Evolutionary conservation across 2,113 vertebrate species (phyloP), one percentile per base, ranked within the genome.

Genomic region (Uropsilus gracilis): DNA sequence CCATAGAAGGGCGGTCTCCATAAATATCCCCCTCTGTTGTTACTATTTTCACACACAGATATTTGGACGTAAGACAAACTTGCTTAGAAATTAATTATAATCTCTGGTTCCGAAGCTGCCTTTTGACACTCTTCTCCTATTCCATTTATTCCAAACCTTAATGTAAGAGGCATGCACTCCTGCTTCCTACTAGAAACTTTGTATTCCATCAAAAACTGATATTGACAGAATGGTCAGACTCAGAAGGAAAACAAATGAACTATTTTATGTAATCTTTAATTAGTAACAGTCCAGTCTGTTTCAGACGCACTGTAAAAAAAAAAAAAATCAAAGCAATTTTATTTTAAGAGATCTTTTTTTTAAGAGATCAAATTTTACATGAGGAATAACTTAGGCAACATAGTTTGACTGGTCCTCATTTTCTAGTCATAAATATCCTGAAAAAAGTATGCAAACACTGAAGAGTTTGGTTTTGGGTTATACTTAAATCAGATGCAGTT

Each of bases 1-100:
- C 32, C 84, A 20, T 91, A 95, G 85, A 94, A 89, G 30, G 39
- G 59, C 77, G 90, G 89, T 96, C 94, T 83, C 92, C 14, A 44
- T 89, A 94, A 96, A 97, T 84, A 44, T 30, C 72, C 63, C 39
- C 66, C 26, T 48, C 34, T 28, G 14, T 17, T n/a, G 37, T 68
- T 83, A 46, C 16, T 66, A 57, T 81, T 90, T 85, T 92, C 48
- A 75, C n/a, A 82, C 11, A n/a, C 12, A 32, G 26, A 24, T 17
- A 39, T 69, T 69, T 28, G 17, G 53, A 80, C 89, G 89, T 80
- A 80, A 80, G 80, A 55, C 17, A 90, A 66, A 85, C 22, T 66
- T 93, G 18, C 34, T 20, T 10, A 68, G 73, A 92, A 89, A 87
- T 89, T 87, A 92, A 90, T 87, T 73, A 24, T 42, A 42, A 69